Evolutionary conservation across 2,888 invertebrate genomes (phyloP).

Genomic region (Copidosoma aretas): DNA sequence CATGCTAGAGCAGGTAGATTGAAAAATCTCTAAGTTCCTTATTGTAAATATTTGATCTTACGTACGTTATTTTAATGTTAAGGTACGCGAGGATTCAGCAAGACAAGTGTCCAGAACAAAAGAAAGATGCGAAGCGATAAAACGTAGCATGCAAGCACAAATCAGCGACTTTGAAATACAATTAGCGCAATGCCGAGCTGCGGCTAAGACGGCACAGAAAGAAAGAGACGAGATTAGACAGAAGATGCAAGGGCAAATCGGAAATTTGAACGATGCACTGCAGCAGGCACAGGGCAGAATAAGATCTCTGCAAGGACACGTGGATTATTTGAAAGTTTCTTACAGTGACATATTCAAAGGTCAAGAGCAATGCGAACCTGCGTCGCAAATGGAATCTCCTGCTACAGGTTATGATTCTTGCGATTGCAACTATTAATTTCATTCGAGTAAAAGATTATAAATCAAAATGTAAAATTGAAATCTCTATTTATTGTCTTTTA

Average conservation of each 20-base stretch:
- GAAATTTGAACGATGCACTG: slow-evolving; percentile 72
- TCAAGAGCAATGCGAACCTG: slow-evolving; percentile 45
- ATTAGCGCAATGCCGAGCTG: slow-evolving; percentile 70
- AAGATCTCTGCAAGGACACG: slow-evolving; percentile 70
- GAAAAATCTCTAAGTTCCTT: too few relatives aligned
- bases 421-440: slow-evolving; percentile 51
- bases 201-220: slow-evolving; percentile 71
- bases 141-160: slow-evolving; percentile 70
- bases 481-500: not conserved
- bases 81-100: slow-evolving; percentile 73
- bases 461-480: slow-evolving; percentile 9
- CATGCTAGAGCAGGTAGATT: slow-evolving; percentile 66
- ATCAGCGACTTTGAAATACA: slow-evolving; percentile 74
- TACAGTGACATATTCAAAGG: slow-evolving; percentile 56
- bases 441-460: not conserved
- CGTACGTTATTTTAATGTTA: not conserved
- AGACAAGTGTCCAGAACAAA: slow-evolving; percentile 71
- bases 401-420: slow-evolving; percentile 55
- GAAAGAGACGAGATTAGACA: slow-evolving; percentile 76
- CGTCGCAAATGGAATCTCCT: not conserved
- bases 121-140: slow-evolving; percentile 71
- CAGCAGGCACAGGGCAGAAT: slow-evolving; percentile 73
- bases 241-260: slow-evolving; percentile 74
- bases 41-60: not conserved
- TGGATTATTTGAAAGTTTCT: slow-evolving; percentile 68